These are phyloP conservation scores for Liparis tanakae DNA, from an alignment of 2,797 vertebrate genomes.

Conservation along the genomic window DNA sequence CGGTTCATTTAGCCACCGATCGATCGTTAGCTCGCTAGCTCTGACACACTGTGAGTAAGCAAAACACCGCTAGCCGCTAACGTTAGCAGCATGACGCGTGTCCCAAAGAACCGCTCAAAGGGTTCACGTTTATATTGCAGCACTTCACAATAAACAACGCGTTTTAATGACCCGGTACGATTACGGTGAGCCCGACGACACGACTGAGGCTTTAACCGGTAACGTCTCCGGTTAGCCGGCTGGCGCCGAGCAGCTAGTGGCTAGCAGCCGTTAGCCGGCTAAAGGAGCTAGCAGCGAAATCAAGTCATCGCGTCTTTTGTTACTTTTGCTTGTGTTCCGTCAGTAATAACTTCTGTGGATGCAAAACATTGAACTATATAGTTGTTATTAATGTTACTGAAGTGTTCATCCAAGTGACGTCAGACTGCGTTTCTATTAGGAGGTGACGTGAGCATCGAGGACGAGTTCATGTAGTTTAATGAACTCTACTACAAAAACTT, in stretches of 20 bases:
- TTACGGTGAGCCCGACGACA: rapidly evolving
- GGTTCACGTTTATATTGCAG: neutral
- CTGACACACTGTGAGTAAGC: slow-evolving; percentile 78
- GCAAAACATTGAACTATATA: rapidly evolving
- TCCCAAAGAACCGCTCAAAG: rapidly evolving
- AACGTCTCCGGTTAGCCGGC: slow-evolving; percentile 16
- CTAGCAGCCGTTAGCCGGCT: slow-evolving; percentile 31
- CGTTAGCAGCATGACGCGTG: slow-evolving; percentile 14
- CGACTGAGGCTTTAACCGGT: too few species aligned
- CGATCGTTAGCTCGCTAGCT: slow-evolving; percentile 50
- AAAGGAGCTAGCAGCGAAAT: slow-evolving; percentile 36
- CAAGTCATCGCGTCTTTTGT: slow-evolving; percentile 27
- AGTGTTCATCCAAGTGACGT: neutral
- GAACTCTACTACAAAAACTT: neutral
- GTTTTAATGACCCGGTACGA: rapidly evolving
- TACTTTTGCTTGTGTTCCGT: slow-evolving; percentile 63
- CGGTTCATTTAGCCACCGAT: neutral
- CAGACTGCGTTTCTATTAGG: too few species aligned
- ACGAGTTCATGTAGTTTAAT: neutral
- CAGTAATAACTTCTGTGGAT: neutral
- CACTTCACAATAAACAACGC: neutral
- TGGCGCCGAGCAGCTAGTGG: slow-evolving; percentile 19
- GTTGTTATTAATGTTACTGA: neutral
- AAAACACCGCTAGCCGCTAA: slow-evolving; percentile 63
- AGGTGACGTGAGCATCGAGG: neutral